phyloP scores from a whole-genome alignment of 2,888 invertebrate species.

The Dynastes maya region DNA sequence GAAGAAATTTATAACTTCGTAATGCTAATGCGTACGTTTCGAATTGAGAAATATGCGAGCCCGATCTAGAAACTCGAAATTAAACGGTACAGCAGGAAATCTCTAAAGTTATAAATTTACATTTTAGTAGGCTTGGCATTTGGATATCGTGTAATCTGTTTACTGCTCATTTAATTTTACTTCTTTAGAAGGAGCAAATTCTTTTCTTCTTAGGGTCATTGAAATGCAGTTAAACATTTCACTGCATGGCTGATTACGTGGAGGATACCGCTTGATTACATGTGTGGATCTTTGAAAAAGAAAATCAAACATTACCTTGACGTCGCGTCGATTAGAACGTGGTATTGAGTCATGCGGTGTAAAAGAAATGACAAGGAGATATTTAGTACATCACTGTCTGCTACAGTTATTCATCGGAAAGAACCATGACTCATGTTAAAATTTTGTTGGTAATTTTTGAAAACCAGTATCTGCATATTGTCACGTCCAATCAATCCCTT shows the following conservation, averaged over 20 bases:
- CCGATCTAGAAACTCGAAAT: background rate
- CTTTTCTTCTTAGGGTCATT: background rate
- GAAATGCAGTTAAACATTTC: background rate
- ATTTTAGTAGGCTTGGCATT: background rate
- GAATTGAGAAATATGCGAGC: background rate
- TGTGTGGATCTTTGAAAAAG: no score
- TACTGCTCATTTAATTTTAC: background rate
- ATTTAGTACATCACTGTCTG: no score
- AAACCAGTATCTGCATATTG: no score
- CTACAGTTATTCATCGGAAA: no score
- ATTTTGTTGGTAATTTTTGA: no score
- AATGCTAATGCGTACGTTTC: background rate
- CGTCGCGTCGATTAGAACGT: no score
- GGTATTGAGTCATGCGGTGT: no score
- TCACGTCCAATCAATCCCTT: no score
- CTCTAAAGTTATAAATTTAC: constrained; percentile 1
- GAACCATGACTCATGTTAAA: no score
- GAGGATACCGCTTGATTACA: no score
- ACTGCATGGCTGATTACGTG: background rate
- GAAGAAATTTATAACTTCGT: background rate
- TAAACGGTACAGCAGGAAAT: background rate
- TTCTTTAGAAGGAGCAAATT: background rate
- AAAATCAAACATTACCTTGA: no score
- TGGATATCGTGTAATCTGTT: background rate
- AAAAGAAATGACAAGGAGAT: no score